A percentile compares a stretch with the other conserved stretches of the same genome.
Conservation (phyloP, 2,797 vertebrate genomes). For the Anomalospiza imberbis region DNA sequence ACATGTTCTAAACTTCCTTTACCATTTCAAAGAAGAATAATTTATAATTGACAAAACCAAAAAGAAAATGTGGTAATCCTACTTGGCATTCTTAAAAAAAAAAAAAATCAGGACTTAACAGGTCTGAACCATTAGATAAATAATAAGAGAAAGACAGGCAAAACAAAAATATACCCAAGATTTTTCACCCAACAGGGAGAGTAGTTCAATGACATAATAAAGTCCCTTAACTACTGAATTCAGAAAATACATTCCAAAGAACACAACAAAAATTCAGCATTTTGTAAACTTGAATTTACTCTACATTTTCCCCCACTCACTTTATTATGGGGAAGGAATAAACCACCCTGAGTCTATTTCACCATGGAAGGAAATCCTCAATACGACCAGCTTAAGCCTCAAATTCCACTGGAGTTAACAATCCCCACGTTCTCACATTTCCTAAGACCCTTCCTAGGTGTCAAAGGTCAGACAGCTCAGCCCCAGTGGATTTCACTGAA, state of each 20-base stretch:
- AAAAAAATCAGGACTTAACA: not conserved
- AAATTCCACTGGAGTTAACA: not conserved
- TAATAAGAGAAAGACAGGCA: not conserved
- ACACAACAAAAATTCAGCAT: not conserved
- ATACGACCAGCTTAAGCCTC: not conserved
- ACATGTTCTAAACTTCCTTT: not conserved
- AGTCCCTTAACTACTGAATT: not conserved
- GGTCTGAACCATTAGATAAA: not conserved
- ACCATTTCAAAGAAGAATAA: not conserved
- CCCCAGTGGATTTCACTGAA: not conserved
- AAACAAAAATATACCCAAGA: not conserved
- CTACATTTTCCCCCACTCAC: not conserved
- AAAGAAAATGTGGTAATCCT: not conserved
- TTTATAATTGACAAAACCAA: not conserved
- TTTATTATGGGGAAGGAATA: not conserved
- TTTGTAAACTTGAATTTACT: not conserved
- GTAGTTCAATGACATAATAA: not conserved
- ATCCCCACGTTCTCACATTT: fast-evolving
- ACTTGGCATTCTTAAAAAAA: not conserved
- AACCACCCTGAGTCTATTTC: not conserved
- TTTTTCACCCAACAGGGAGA: not conserved
- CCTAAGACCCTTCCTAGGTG: not conserved
- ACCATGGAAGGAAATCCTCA: fast-evolving
- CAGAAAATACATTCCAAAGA: not conserved
- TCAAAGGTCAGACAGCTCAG: not conserved